Conservation (phyloP, 2,113 vertebrate genomes). For the human (Homo sapiens) region GRCh38 chr7:18937501-18938000, state of each 20-base stretch:
- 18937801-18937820: conserved; percentile 20
- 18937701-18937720: conserved; percentile 49
- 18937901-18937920: background rate
- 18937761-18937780: conserved; percentile 53
- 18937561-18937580: background rate
- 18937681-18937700: conserved; percentile 52
- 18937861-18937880: background rate
- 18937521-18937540: background rate
- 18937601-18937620: background rate
- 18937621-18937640: background rate
- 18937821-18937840: conserved; percentile 51
- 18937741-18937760: conserved; percentile 17
- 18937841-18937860: conserved; percentile 39
- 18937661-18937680: conserved; percentile 16
- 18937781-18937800: conserved; percentile 40
- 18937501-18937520: background rate
- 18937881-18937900: background rate
- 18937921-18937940: background rate
- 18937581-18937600: background rate
- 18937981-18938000: background rate
- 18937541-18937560: background rate
- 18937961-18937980: background rate
- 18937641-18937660: conserved; percentile 36
- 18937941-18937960: background rate
- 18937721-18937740: conserved; percentile 52